These are phyloP conservation scores for Eira barbara DNA, from an alignment of 2,113 vertebrate genomes.

Conservation along the genomic window DNA sequence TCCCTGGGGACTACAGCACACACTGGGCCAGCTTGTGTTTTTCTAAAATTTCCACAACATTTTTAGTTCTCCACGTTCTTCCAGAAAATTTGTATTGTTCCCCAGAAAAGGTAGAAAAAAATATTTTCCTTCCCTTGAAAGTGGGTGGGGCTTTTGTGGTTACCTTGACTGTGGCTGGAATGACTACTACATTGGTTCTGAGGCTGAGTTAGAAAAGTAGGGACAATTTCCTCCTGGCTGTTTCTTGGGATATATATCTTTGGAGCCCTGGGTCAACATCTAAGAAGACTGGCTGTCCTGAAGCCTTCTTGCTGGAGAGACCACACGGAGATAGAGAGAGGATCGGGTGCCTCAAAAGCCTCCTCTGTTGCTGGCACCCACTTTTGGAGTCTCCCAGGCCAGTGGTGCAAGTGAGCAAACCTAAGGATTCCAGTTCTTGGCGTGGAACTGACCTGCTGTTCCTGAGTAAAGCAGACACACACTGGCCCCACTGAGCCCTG, in stretches of 20 bases:
- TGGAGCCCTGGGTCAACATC: rapidly evolving
- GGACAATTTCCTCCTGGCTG: rapidly evolving
- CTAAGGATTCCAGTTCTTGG: not conserved
- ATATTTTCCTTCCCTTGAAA: not conserved
- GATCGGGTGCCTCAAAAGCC: not conserved
- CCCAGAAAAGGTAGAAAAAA: not conserved
- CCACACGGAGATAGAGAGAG: rapidly evolving
- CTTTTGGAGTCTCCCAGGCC: not conserved
- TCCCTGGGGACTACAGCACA: rapidly evolving
- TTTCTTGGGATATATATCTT: not conserved
- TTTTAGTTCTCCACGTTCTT: not conserved
- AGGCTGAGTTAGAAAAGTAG: too few relatives aligned
- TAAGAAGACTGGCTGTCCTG: not conserved
- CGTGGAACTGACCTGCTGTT: rapidly evolving
- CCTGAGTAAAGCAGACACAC: rapidly evolving
- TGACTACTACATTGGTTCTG: rapidly evolving
- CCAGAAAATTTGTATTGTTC: not conserved
- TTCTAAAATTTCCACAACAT: not conserved
- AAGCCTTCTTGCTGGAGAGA: too few relatives aligned
- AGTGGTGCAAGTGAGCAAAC: too few relatives aligned
- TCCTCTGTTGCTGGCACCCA: rapidly evolving
- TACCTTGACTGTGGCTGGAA: rapidly evolving
- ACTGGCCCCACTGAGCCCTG: not conserved
- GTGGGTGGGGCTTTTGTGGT: not conserved
- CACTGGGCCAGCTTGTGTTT: rapidly evolving